Evolutionary conservation across 2,113 vertebrate species (phyloP).

Genomic region (Sceloporus undulatus): DNA sequence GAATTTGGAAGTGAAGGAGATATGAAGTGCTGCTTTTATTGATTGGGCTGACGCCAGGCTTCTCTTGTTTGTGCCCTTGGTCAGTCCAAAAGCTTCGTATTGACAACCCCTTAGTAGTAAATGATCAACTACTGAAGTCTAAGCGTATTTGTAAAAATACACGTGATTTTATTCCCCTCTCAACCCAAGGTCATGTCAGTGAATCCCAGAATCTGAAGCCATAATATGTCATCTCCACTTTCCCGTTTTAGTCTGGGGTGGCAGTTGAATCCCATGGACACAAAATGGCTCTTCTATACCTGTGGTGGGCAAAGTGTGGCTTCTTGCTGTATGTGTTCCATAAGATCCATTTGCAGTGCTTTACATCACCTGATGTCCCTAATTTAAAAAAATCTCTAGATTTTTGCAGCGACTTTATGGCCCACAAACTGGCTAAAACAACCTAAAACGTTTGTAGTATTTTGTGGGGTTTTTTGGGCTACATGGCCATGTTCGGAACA

Average conservation of each 20-base stretch:
- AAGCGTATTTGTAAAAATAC: not conserved
- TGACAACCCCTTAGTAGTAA: not conserved
- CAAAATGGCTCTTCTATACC: not conserved
- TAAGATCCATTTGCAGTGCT: too few relatives aligned
- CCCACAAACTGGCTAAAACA: too few relatives aligned
- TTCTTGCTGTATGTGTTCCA: too few relatives aligned
- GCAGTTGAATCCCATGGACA: not conserved
- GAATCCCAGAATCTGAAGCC: not conserved
- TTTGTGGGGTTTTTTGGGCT: too few relatives aligned
- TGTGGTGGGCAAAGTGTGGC: too few relatives aligned
- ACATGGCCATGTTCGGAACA: too few relatives aligned
- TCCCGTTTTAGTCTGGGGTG: not conserved
- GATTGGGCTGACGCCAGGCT: not conserved
- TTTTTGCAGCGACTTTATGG: too few relatives aligned
- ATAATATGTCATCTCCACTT: not conserved
- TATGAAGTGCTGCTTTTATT: not conserved
- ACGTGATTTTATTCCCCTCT: too few relatives aligned
- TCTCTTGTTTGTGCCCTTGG: not conserved
- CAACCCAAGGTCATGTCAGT: not conserved
- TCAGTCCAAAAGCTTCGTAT: not conserved
- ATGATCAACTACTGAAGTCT: not conserved
- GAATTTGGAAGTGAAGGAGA: not conserved
- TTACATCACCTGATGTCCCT: too few relatives aligned
- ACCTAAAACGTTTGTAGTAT: too few relatives aligned
- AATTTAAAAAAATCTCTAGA: too few relatives aligned